These are phyloP conservation scores for Montipora efflorescens DNA, from an alignment of 64 coral and sea anemone genomes.

Conservation along the genomic window DNA sequence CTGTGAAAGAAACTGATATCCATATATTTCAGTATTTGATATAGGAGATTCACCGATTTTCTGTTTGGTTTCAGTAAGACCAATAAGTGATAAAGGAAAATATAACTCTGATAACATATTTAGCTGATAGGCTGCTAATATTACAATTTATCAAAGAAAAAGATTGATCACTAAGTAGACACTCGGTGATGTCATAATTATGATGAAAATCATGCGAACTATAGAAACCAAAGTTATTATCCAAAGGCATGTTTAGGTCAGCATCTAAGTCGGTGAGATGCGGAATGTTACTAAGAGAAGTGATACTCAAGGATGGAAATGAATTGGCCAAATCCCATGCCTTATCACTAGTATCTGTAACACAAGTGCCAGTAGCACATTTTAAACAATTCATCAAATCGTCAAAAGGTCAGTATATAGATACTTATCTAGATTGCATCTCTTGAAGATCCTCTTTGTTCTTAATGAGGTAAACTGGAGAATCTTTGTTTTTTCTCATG, in stretches of 20 bases:
- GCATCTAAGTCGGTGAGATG: slow-evolving; percentile 50
- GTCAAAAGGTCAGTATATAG: neutral
- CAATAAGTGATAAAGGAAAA: too few species aligned
- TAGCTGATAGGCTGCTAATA: too few species aligned
- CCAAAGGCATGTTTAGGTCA: slow-evolving; percentile 56
- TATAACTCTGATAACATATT: too few species aligned
- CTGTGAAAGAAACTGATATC: too few species aligned
- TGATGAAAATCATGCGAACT: neutral
- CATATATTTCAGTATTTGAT: too few species aligned
- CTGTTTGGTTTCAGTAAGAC: too few species aligned
- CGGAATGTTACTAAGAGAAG: slow-evolving; percentile 19
- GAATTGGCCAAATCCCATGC: too few species aligned
- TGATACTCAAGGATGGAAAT: neutral
- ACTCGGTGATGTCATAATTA: too few species aligned
- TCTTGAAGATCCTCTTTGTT: neutral
- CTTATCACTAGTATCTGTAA: neutral
- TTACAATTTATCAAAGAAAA: too few species aligned
- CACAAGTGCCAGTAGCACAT: neutral
- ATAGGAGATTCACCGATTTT: too few species aligned
- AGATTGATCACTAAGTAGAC: too few species aligned
- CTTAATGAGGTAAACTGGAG: neutral
- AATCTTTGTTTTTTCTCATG: neutral
- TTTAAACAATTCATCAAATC: neutral
- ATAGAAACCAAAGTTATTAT: slow-evolving; percentile 61
- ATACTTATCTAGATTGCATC: neutral